A percentile compares a stretch with the other conserved stretches of the same genome.
These are phyloP conservation scores for Peromyscus attwateri DNA, from an alignment of 2,797 vertebrate genomes.

Conservation along the genomic window DNA sequence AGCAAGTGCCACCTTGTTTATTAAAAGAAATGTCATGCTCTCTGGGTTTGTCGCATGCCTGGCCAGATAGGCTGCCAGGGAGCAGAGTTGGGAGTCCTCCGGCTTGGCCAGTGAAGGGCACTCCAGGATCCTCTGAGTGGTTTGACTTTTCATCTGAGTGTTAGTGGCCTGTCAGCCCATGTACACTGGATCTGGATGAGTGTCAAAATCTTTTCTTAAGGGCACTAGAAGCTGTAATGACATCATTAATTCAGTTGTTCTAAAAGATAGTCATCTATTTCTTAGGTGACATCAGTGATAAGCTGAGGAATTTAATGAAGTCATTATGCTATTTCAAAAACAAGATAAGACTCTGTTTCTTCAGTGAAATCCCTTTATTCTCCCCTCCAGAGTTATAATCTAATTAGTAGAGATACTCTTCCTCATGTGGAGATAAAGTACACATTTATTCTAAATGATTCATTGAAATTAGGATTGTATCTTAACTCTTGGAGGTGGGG, in stretches of 20 bases:
- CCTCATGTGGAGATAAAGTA: neutral
- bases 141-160: neutral
- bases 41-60: conserved; percentile 49
- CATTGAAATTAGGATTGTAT: conserved; percentile 28
- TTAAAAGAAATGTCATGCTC: conserved; percentile 62
- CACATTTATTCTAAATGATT: conserved; percentile 18
- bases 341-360: neutral
- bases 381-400: neutral
- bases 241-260: conserved; percentile 41
- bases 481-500: neutral
- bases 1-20: conserved; percentile 76
- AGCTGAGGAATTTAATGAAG: conserved; percentile 64
- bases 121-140: neutral
- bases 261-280: conserved; percentile 17
- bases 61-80: conserved; percentile 29
- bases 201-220: conserved; percentile 71
- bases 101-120: neutral
- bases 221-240: neutral
- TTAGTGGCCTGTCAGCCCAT: conserved; percentile 13
- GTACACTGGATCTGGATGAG: conserved; percentile 18
- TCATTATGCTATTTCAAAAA: conserved; percentile 44
- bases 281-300: conserved; percentile 13
- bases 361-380: neutral
- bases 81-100: neutral
- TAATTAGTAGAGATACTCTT: conserved; percentile 16